A percentile compares a stretch with the other conserved stretches of the same genome.
These are phyloP conservation scores for Tonatia bakeri DNA, from an alignment of 2,113 vertebrate species.

Conservation along the genomic window DNA sequence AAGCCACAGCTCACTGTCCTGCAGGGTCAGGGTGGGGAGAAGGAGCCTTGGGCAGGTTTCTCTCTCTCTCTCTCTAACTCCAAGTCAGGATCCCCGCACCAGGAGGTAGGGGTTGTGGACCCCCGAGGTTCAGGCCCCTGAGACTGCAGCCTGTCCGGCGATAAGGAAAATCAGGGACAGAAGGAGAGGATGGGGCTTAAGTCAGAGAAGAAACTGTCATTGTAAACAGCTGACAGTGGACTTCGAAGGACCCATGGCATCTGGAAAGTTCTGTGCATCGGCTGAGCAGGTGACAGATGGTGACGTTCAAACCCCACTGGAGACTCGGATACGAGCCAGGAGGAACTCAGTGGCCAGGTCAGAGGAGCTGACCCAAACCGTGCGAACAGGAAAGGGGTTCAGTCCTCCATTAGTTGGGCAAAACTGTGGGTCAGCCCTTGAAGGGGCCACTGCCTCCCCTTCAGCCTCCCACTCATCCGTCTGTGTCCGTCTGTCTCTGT, in stretches of 20 bases:
- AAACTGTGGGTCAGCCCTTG: not conserved
- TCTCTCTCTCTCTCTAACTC: not conserved
- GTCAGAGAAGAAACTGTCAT: not conserved
- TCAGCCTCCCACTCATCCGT: not conserved
- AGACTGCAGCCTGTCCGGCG: not conserved
- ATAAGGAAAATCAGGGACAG: not conserved
- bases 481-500: not conserved
- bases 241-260: not conserved
- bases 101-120: no score
- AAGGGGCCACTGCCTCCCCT: not conserved
- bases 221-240: rapidly evolving
- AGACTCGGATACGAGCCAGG: not conserved
- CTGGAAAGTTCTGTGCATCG: not conserved
- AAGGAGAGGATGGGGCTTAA: rapidly evolving
- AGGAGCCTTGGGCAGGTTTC: not conserved
- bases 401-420: not conserved
- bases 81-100: not conserved
- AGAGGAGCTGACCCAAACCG: not conserved
- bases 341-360: not conserved
- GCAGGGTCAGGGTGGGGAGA: not conserved
- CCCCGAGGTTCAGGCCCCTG: not conserved
- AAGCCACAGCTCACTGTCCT: not conserved
- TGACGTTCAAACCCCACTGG: rapidly evolving
- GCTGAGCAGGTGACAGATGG: not conserved
- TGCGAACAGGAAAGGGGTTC: not conserved